These are phyloP conservation scores for Drosophila lutescens DNA, from an alignment of 2,888 invertebrate species.

Conservation along the genomic window DNA sequence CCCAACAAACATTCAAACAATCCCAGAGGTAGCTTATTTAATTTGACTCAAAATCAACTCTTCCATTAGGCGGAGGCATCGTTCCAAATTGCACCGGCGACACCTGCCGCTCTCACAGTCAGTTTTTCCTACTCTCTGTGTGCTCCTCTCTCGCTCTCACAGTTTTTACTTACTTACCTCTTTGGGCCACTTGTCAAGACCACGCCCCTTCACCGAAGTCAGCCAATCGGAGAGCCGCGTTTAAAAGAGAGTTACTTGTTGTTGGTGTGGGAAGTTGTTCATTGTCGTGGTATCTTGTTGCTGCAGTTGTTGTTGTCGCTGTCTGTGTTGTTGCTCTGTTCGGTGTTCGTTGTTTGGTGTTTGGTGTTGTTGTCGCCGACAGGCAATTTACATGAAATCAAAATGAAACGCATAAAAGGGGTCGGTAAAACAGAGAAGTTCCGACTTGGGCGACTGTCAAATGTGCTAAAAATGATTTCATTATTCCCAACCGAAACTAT, in stretches of 20 bases:
- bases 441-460: conserved; percentile 17
- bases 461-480: conserved; percentile 5
- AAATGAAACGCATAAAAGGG: conserved; percentile 69
- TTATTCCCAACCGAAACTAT: too few species aligned
- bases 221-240: conserved; percentile 21
- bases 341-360: conserved; percentile 9
- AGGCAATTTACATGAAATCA: conserved; percentile 79
- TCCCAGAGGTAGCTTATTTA: conserved; percentile 48
- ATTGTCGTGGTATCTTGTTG: conserved; percentile 31
- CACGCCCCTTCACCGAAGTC: conserved; percentile 20
- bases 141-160: conserved; percentile 1
- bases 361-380: conserved; percentile 74
- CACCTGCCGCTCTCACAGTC: conserved; percentile 50
- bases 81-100: conserved; percentile 62
- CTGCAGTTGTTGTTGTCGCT: conserved; percentile 53
- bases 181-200: conserved; percentile 9
- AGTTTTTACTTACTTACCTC: neutral
- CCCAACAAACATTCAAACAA: conserved; percentile 37
- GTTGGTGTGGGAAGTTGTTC: conserved; percentile 31
- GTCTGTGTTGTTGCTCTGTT: conserved; percentile 47
- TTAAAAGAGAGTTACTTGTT: conserved; percentile 11
- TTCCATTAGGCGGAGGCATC: conserved; percentile 37
- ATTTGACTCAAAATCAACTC: conserved; percentile 44
- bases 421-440: neutral
- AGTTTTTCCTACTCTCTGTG: conserved; percentile 1